Conservation (phyloP, 2,888 invertebrate genomes). For the Glyphotaelius pellucidus region DNA sequence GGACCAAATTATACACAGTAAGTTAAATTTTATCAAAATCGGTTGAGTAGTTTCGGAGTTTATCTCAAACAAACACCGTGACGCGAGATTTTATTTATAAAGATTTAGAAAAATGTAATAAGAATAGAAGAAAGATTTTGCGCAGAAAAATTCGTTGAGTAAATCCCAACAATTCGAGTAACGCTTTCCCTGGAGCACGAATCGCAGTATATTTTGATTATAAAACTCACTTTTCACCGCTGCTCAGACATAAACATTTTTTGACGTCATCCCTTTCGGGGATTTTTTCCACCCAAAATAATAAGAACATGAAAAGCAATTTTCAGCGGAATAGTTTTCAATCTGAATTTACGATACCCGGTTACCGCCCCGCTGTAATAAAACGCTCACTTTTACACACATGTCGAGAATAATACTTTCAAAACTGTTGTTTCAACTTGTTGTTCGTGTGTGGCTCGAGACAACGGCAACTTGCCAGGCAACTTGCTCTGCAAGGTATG, state of each 20-base stretch:
- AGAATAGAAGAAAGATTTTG: background rate
- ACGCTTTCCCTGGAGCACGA: background rate
- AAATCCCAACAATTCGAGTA: constrained; percentile 20
- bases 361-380: constrained; percentile 52
- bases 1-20: too few species aligned
- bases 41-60: too few species aligned
- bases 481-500: background rate
- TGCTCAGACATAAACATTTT: constrained; percentile 39
- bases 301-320: constrained; percentile 59
- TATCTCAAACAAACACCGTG: too few species aligned
- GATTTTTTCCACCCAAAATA: constrained; percentile 51
- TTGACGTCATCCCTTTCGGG: constrained; percentile 44
- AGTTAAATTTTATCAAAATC: too few species aligned
- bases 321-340: constrained; percentile 57
- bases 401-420: constrained; percentile 50
- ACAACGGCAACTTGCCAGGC: background rate
- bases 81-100: too few species aligned
- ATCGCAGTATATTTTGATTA: constrained; percentile 23
- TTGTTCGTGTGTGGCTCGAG: constrained; percentile 4
- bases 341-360: constrained; percentile 56
- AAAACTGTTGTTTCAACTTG: constrained; percentile 49
- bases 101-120: too few species aligned
- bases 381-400: constrained; percentile 55
- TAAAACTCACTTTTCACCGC: constrained; percentile 40
- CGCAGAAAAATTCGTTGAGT: background rate